Evolutionary conservation across 2,797 vertebrate genomes (phyloP).

Genomic region (Paratrypauchen microcephalus): DNA sequence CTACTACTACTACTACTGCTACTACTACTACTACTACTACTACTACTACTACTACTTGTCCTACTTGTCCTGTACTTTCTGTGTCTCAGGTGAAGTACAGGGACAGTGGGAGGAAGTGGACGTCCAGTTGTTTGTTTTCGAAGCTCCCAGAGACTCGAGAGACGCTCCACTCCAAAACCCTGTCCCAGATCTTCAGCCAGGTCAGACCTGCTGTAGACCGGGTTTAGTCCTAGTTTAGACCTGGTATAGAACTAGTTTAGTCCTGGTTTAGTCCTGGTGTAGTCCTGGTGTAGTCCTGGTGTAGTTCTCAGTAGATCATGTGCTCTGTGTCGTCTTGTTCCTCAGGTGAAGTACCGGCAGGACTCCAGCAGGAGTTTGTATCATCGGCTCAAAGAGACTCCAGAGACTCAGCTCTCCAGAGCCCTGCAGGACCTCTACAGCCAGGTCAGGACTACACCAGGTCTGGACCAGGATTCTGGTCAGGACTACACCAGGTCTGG

Average conservation of each 20-base stretch:
- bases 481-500: background rate
- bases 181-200: conserved; percentile 86
- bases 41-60: too few relatives aligned
- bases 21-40: too few relatives aligned
- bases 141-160: conserved; percentile 87
- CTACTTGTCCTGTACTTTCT: background rate
- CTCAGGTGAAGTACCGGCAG: conserved; percentile 85
- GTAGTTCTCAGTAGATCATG: background rate
- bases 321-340: background rate
- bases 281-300: background rate
- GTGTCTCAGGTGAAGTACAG: conserved; percentile 83
- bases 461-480: background rate
- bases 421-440: conserved; percentile 83
- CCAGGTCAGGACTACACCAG: conserved; percentile 72
- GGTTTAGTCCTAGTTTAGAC: background rate
- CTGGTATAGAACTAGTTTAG: background rate
- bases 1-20: too few relatives aligned
- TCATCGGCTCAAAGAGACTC: conserved; percentile 84
- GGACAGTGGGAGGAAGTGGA: conserved; percentile 75
- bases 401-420: conserved; percentile 84
- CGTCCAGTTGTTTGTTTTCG: conserved; percentile 80
- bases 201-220: conserved; percentile 52
- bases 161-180: conserved; percentile 83
- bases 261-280: background rate
- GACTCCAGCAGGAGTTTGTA: conserved; percentile 70